phyloP scores from a whole-genome alignment of 2,888 invertebrate species.

The Holacanthella duospinosa region DNA sequence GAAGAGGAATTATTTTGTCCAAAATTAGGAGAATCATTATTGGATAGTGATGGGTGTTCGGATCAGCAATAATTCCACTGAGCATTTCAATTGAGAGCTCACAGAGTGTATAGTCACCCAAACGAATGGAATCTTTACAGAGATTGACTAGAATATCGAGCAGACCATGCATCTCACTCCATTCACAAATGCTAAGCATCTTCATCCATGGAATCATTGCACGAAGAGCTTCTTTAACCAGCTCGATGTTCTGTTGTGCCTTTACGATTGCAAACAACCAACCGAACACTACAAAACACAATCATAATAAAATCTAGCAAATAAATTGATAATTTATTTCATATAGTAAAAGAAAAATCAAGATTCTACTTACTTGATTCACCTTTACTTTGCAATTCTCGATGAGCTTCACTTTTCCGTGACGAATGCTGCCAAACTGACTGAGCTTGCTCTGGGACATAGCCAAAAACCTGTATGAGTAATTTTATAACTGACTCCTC shows the following conservation, averaged over 20 bases:
- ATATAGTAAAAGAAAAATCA: background rate
- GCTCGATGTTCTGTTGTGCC: slow-evolving; percentile 25
- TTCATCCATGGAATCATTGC: slow-evolving; percentile 36
- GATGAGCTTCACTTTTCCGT: slow-evolving; percentile 23
- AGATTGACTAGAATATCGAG: slow-evolving; percentile 25
- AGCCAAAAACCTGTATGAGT: slow-evolving; percentile 33
- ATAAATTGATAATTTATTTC: background rate
- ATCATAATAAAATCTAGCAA: background rate
- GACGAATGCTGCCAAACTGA: slow-evolving; percentile 29
- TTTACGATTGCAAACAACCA: slow-evolving; percentile 33
- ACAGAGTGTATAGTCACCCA: slow-evolving; percentile 26
- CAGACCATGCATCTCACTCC: slow-evolving; percentile 25
- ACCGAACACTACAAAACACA: slow-evolving; percentile 31
- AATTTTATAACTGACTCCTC: slow-evolving; percentile 29
- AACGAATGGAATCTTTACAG: slow-evolving; percentile 20
- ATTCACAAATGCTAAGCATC: slow-evolving; percentile 32
- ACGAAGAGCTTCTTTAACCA: slow-evolving; percentile 27
- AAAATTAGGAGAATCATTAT: slow-evolving; percentile 25
- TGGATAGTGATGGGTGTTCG: slow-evolving; percentile 31
- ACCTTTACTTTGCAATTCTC: slow-evolving; percentile 32
- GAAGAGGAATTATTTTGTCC: slow-evolving; percentile 31
- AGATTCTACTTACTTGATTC: slow-evolving; percentile 24
- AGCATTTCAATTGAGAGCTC: slow-evolving; percentile 31
- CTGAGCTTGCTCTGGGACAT: slow-evolving; percentile 34
- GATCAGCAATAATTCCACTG: slow-evolving; percentile 32